Evolutionary conservation across 2,113 vertebrate genomes (phyloP), one percentile per base, ranked within the genome.

Genomic region (Ginglymostoma cirratum): DNA sequence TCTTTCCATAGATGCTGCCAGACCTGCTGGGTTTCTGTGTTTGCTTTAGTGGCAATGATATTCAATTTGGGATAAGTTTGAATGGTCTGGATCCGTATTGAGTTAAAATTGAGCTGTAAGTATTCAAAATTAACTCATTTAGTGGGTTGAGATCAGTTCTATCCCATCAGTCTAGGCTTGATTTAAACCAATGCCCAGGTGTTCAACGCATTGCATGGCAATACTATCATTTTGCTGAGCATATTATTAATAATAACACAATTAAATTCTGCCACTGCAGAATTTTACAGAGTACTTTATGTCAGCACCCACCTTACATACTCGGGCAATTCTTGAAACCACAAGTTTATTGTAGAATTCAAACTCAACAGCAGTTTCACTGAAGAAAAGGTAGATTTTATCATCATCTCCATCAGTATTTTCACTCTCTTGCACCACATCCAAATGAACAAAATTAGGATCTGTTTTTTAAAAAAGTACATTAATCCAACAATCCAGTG

Each of bases 311-410:
- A 98, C 98, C 97, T 98, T 98, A 97, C 98, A 98, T 96, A 98
- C 97, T 14, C 97, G 97, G 69, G 98, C 98, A 89, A 98, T 97
- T 96, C 98, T 97, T 5, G 98, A 98, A 95, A 98, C 98, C 5
- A 97, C 95, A 0, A 98, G 96, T 96, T 98, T 98, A 96, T 97
- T 97, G 96, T 97, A 98, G 97, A 98, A 98, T 96, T 98, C 98
- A 83, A 98, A 98, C 96, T 98, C 98, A 96, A 98, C 96, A 38
- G 98, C 98, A 6, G 97, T 98, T 97, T 98, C 98, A 2, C 97
- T 98, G 97, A 98, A 98, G 97, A 98, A 98, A 95, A 98, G 96
- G 96, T 98, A 98, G 72, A 98, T 96, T 96, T 98, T 98, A 90
- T 98, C 98, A 85, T 98, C 97, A 23, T 98, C 97, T 0, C 97